A percentile compares a stretch with the other conserved stretches of the same genome.
Conservation (phyloP, 2,113 vertebrate species). For the Aptenodytes patagonicus region DNA sequence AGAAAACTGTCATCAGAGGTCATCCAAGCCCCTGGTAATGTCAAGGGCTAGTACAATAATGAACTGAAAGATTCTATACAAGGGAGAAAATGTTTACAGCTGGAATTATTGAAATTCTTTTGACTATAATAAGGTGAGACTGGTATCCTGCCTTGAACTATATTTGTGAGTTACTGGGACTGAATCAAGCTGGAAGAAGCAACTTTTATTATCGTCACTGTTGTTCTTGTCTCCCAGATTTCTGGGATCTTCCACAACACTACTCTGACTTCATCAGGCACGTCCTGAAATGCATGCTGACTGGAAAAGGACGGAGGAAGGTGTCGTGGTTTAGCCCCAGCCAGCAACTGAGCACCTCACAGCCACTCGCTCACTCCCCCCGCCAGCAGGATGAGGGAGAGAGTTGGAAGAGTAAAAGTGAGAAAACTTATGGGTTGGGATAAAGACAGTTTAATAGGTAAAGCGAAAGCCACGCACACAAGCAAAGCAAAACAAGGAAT, state of each 20-base stretch:
- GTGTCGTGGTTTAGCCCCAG: too few relatives aligned
- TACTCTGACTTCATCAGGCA: not conserved
- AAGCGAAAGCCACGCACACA: too few relatives aligned
- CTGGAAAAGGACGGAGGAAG: not conserved
- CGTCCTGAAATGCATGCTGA: not conserved
- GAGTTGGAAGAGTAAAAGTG: too few relatives aligned
- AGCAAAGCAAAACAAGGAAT: too few relatives aligned
- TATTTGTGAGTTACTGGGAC: not conserved
- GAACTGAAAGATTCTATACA: not conserved
- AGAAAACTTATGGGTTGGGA: too few relatives aligned
- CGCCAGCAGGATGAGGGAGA: too few relatives aligned
- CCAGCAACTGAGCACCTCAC: too few relatives aligned
- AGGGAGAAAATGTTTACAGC: not conserved
- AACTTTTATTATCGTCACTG: not conserved
- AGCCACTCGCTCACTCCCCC: too few relatives aligned
- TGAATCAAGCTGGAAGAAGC: not conserved
- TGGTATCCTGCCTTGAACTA: not conserved
- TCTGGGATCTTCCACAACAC: not conserved
- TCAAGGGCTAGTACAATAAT: not conserved
- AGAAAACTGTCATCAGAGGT: not conserved
- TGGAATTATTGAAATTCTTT: not conserved
- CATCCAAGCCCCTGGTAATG: not conserved
- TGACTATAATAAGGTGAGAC: not conserved
- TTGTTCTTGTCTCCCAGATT: not conserved
- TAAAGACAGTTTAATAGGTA: too few relatives aligned